Evolutionary conservation across 2,888 invertebrate genomes (phyloP).

Genomic region (Mayetiola destructor): DNA sequence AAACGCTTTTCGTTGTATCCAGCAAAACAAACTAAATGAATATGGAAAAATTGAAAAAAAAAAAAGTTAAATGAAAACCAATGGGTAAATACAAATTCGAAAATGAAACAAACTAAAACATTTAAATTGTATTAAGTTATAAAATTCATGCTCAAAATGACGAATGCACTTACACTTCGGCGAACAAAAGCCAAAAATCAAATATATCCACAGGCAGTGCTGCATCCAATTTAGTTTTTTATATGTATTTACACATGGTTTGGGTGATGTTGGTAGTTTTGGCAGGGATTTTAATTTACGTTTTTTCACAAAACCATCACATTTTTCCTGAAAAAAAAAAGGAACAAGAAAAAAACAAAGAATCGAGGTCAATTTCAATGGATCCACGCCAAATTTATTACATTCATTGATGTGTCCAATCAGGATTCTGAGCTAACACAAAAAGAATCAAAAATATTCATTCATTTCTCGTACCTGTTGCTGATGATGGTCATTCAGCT

Average conservation of each 20-base stretch:
- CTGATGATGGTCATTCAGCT: not conserved
- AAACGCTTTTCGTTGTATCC: slow-evolving; percentile 86
- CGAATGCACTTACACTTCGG: slow-evolving; percentile 15
- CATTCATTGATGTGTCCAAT: too few species aligned
- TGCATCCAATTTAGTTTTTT: slow-evolving; percentile 11
- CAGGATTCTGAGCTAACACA: too few species aligned
- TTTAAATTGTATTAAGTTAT: too few species aligned
- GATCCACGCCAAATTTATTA: too few species aligned
- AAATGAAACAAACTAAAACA: not conserved
- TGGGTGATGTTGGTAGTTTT: not conserved
- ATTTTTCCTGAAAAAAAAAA: too few species aligned
- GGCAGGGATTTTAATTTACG: not conserved
- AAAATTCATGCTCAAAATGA: not conserved
- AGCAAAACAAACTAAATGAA: slow-evolving; percentile 41
- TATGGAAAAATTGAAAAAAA: not conserved
- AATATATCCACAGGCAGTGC: slow-evolving; percentile 16
- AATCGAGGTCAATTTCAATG: too few species aligned
- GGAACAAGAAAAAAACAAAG: too few species aligned
- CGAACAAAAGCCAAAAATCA: slow-evolving; percentile 13
- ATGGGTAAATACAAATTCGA: not conserved
- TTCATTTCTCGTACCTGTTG: too few species aligned
- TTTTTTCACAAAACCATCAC: too few species aligned
- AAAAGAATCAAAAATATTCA: too few species aligned
- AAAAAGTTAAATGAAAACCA: not conserved
- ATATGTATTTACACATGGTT: slow-evolving; percentile 13